A percentile compares a stretch with the other conserved stretches of the same genome.
These are phyloP conservation scores for Caenorhabditis macrosperma DNA, from an alignment of 2,888 invertebrate genomes.

Conservation along the genomic window DNA sequence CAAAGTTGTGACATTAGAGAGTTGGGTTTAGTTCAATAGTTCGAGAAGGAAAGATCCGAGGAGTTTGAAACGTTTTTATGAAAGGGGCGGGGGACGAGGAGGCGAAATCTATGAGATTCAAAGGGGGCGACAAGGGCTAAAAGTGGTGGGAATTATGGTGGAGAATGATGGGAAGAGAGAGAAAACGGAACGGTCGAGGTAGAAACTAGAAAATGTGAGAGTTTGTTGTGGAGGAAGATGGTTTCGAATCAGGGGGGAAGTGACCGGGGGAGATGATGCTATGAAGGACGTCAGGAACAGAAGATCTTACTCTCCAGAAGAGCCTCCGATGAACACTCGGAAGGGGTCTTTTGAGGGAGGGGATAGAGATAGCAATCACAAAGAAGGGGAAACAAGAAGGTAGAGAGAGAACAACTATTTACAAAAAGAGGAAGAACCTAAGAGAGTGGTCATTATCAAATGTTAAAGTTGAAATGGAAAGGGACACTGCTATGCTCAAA, in stretches of 20 bases:
- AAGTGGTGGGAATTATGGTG: background rate
- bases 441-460: too few species aligned
- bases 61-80: slow-evolving; percentile 14
- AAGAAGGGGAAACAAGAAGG: slow-evolving; percentile 3
- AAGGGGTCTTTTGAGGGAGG: background rate
- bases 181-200: slow-evolving; percentile 14
- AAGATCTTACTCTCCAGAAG: slow-evolving; percentile 30
- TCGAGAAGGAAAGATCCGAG: background rate
- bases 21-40: background rate
- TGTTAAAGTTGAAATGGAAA: background rate
- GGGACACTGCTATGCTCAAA: slow-evolving; percentile 2
- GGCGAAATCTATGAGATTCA: slow-evolving; percentile 17
- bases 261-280: slow-evolving; percentile 2
- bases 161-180: background rate
- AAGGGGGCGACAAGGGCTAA: background rate
- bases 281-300: slow-evolving; percentile 27
- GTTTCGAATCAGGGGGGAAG: slow-evolving; percentile 29
- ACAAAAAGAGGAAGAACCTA: too few species aligned
- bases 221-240: slow-evolving; percentile 14
- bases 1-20: slow-evolving; percentile 30
- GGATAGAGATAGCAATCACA: slow-evolving; percentile 37
- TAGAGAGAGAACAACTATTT: slow-evolving; percentile 36
- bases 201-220: slow-evolving; percentile 35
- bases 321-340: slow-evolving; percentile 25
- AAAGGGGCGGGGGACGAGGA: too few species aligned